Conservation (phyloP, 1,140 invertebrate genomes). For the Anastrepha ludens region DNA sequence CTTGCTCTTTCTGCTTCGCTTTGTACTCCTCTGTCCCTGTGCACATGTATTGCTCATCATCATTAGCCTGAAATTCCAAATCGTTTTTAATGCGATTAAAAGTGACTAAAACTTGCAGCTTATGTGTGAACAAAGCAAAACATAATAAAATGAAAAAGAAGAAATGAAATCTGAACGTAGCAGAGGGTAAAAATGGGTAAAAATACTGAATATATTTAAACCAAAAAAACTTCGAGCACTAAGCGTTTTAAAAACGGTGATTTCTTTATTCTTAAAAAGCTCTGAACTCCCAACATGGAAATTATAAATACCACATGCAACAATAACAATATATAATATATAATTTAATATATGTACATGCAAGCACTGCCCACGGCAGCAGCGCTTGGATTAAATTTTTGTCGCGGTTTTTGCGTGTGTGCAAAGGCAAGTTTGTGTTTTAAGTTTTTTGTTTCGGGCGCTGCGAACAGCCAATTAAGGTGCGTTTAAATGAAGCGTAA, state of each 20-base stretch:
- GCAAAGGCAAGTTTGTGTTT: slow-evolving; percentile 22
- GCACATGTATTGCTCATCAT: slow-evolving; percentile 48
- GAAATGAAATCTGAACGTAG: slow-evolving; percentile 1
- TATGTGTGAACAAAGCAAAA: neutral
- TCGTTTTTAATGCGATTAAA: slow-evolving; percentile 56
- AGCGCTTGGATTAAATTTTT: slow-evolving; percentile 12
- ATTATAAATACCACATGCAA: slow-evolving; percentile 24
- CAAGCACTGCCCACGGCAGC: neutral
- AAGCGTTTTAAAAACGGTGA: slow-evolving; percentile 41
- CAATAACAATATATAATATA: slow-evolving; percentile 23
- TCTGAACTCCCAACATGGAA: slow-evolving; percentile 6
- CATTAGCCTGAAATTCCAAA: slow-evolving; percentile 56
- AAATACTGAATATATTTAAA: neutral
- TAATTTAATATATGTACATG: neutral
- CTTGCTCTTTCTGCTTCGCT: slow-evolving; percentile 16
- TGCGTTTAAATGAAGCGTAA: slow-evolving; percentile 45
- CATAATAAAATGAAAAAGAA: neutral
- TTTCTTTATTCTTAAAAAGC: slow-evolving; percentile 50
- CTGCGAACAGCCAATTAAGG: neutral
- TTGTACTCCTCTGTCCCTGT: neutral
- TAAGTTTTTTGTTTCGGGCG: slow-evolving; percentile 22
- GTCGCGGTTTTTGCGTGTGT: neutral
- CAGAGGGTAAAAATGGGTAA: neutral
- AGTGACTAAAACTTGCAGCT: slow-evolving; percentile 36
- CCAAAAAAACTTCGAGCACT: neutral